Conservation (phyloP, 2,888 invertebrate species). For the Leucophenga montana region DNA sequence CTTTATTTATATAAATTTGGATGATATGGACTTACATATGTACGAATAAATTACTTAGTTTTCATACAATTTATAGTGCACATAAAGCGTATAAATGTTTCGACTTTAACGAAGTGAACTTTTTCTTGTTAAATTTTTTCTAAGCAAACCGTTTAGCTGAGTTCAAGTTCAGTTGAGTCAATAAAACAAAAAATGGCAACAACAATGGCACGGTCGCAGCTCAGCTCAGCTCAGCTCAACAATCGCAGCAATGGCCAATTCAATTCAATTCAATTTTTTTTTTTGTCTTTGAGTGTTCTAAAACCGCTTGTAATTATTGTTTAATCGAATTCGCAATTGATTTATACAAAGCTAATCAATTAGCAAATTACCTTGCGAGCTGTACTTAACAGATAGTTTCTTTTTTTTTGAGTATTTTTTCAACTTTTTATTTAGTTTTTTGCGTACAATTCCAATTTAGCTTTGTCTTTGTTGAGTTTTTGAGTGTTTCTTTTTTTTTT, state of each 20-base stretch:
- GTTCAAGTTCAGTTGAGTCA: slow-evolving; percentile 20
- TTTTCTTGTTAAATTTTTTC: not conserved
- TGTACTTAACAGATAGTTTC: slow-evolving; percentile 48
- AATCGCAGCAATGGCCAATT: not conserved
- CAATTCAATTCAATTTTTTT: not conserved
- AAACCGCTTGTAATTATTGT: slow-evolving; percentile 25
- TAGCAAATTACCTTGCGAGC: slow-evolving; percentile 58
- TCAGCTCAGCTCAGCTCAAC: not conserved
- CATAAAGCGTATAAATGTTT: not conserved
- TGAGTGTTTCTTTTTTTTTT: not conserved
- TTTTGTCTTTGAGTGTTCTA: slow-evolving; percentile 7
- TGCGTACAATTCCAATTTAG: slow-evolving; percentile 1
- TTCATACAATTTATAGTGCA: too few species aligned
- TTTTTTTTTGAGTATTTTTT: slow-evolving; percentile 47
- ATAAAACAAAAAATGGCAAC: slow-evolving; percentile 11
- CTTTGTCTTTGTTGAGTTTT: not conserved
- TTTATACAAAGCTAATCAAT: slow-evolving; percentile 57
- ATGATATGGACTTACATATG: too few species aligned
- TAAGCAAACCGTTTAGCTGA: not conserved
- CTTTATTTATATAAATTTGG: too few species aligned
- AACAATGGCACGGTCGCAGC: not conserved
- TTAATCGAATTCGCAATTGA: slow-evolving; percentile 56
- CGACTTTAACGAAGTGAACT: not conserved
- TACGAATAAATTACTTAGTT: too few species aligned
- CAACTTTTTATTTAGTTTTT: slow-evolving; percentile 37